Percentiles rank a stretch among this genome's conserved stretches.
Evolutionary conservation across 1,140 invertebrate species (phyloP).

Genomic region (Drosophila gunungcola): DNA sequence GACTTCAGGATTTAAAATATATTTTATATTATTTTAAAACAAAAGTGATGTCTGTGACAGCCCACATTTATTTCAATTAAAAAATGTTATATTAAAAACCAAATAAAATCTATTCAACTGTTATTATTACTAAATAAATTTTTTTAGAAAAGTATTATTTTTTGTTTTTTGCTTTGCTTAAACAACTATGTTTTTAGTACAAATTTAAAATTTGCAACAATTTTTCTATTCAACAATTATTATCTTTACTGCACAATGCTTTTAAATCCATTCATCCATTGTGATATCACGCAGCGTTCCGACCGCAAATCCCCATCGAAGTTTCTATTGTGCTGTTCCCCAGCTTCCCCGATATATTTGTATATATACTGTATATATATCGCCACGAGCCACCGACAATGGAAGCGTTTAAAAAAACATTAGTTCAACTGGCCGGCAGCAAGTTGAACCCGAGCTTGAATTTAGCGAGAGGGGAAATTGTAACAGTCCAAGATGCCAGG

Average conservation of each 20-base stretch:
- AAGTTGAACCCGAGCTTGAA: slow-evolving; percentile 49
- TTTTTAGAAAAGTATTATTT: too few relatives aligned
- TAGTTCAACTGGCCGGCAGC: slow-evolving; percentile 48
- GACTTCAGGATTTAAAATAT: too few relatives aligned
- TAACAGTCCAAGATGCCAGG: slow-evolving; percentile 10
- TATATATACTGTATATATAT: background rate
- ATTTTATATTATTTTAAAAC: too few relatives aligned
- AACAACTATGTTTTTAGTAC: too few relatives aligned
- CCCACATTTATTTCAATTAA: too few relatives aligned
- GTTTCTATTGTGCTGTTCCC: slow-evolving; percentile 23
- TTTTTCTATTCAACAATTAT: slow-evolving; percentile 9
- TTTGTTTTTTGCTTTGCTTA: too few relatives aligned
- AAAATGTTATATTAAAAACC: too few relatives aligned
- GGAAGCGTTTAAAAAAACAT: slow-evolving; percentile 76
- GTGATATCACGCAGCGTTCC: slow-evolving; percentile 35
- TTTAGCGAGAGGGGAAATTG: slow-evolving; percentile 8
- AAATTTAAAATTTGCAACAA: background rate
- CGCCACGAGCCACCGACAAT: slow-evolving; percentile 26
- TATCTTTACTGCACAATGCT: slow-evolving; percentile 14
- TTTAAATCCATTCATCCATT: slow-evolving; percentile 27
- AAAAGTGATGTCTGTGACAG: too few relatives aligned
- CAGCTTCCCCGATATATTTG: background rate
- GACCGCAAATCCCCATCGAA: slow-evolving; percentile 40
- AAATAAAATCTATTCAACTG: too few relatives aligned
- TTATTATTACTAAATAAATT: too few relatives aligned